Base-by-base conservation (phyloP, 2,797 vertebrate species). In the Hirundo rustica region DNA sequence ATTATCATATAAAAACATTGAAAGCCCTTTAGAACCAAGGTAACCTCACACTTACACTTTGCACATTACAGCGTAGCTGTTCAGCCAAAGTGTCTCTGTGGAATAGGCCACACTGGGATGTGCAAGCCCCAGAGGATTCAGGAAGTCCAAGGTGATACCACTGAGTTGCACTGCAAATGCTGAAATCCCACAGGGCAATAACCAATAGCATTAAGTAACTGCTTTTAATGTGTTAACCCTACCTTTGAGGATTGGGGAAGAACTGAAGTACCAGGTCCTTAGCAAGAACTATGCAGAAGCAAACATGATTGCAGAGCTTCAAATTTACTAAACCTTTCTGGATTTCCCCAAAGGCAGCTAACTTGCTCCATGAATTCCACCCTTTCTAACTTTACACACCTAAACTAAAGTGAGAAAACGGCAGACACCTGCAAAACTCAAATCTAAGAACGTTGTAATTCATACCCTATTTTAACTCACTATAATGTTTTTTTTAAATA, bases 11-110 rank as follows among this genome's bases (percentile, higher is more conserved):
- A 50, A 62, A 67, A 9, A 23, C n/a, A 32, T 0, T 5, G 13
- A 67, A 67, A 80, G 18, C 42, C 13, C 42, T 55, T 16, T 11
- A 34, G 34, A 85, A 78, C 25, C 30, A 11, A 61, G 53, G 32
- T 9, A 55, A 36, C 34, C 45, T 40, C 11, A 10, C 6, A 47
- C 4, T 7, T 36, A 45, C 2, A 7, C 13, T 36, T 29, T 9
- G n/a, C 42, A 66, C 20, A 20, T 78, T 40, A 29, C 53, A 34
- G 38, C 7, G 32, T 65, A 67, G 36, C 36, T 15, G 36, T 44
- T 0, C 50, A 70, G 48, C 9, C 38, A n/a, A 67, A 51, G 16
- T 0, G 0, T 8, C 14, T 11, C 60, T 85, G 38, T 45, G 26
- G 22, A 53, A 15, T 0, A 45, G 45, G 57, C 27, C 23, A 20